phyloP scores from a whole-genome alignment of 2,888 invertebrate genomes.

The Polyommatus iphigenia region DNA sequence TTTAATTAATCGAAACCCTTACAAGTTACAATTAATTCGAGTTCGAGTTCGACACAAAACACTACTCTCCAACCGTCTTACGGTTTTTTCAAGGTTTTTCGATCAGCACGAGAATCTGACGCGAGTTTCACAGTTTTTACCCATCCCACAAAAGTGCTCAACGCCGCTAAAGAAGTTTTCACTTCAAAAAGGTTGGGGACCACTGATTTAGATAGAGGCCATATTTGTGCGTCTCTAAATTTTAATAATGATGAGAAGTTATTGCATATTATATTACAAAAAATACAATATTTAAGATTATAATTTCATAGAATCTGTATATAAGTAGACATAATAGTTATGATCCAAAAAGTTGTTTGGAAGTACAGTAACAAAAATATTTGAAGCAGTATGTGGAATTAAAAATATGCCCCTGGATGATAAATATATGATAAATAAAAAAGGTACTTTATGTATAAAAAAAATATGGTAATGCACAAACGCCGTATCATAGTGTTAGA shows the following conservation, averaged over 20 bases:
- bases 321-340: not conserved
- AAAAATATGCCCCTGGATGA: not conserved
- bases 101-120: too few relatives aligned
- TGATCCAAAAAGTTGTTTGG: not conserved
- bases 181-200: too few relatives aligned
- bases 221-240: slow-evolving; percentile 25
- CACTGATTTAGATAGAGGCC: not conserved
- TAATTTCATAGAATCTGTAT: not conserved
- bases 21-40: too few relatives aligned
- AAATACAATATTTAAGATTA: not conserved
- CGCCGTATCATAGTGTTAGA: not conserved
- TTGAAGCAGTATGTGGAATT: not conserved
- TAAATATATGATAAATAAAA: not conserved
- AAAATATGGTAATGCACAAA: slow-evolving; percentile 22
- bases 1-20: too few relatives aligned
- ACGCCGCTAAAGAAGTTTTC: too few relatives aligned
- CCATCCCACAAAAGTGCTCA: too few relatives aligned
- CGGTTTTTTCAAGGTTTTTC: too few relatives aligned
- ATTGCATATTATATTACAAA: not conserved
- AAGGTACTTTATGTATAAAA: too few relatives aligned
- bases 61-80: too few relatives aligned
- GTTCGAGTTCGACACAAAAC: too few relatives aligned
- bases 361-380: not conserved
- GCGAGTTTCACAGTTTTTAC: too few relatives aligned
- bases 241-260: not conserved